A percentile compares a stretch with the other conserved stretches of the same genome.
Conservation (phyloP, 2,113 vertebrate genomes). For the Eolophus roseicapilla region DNA sequence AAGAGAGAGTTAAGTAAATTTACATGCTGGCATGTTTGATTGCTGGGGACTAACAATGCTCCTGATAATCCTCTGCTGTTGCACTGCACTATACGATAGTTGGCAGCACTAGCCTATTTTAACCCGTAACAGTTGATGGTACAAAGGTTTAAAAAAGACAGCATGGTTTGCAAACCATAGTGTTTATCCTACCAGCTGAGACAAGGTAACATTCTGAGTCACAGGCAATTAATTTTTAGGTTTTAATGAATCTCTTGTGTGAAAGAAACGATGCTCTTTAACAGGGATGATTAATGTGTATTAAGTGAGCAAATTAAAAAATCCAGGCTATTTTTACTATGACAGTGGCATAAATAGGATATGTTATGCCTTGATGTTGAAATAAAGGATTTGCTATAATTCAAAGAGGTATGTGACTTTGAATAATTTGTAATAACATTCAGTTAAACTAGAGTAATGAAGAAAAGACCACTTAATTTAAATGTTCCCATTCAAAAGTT, state of each 20-base stretch:
- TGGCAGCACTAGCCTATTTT: not conserved
- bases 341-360: not conserved
- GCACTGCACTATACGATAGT: not conserved
- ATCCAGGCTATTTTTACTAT: not conserved
- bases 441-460: not conserved
- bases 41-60: not conserved
- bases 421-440: not conserved
- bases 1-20: constrained; percentile 42
- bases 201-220: not conserved
- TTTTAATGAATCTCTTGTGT: constrained; percentile 39
- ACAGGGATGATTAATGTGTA: not conserved
- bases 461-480: not conserved
- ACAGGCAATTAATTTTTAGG: constrained; percentile 51
- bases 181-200: constrained; percentile 6
- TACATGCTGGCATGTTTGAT: not conserved
- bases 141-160: not conserved
- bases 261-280: constrained; percentile 24
- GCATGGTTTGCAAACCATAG: not conserved
- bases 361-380: not conserved
- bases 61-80: not conserved
- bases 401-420: not conserved
- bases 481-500: not conserved
- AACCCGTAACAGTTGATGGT: constrained; percentile 1
- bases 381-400: not conserved
- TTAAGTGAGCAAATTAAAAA: constrained; percentile 12